phyloP scores from a whole-genome alignment of 53 echinoderm and acorn worm species.

The Astropecten irregularis region DNA sequence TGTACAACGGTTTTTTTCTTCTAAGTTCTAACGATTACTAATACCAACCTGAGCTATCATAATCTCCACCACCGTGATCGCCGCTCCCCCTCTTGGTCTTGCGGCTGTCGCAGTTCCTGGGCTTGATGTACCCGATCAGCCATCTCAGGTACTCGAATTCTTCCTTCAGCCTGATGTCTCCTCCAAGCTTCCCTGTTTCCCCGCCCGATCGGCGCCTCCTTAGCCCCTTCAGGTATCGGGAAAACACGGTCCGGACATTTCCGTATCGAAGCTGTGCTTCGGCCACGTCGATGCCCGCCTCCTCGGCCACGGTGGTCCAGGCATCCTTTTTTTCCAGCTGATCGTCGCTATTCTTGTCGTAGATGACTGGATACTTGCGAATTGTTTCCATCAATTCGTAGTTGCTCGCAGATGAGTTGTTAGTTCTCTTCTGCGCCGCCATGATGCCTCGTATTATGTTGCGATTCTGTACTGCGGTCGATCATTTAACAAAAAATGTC shows the following conservation, averaged over 20 bases:
- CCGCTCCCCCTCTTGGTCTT: too few species aligned
- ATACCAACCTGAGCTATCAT: too few species aligned
- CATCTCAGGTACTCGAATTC: conserved; percentile 36
- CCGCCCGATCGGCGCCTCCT: background rate
- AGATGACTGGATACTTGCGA: conserved; percentile 6
- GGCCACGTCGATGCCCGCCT: background rate
- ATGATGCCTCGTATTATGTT: background rate
- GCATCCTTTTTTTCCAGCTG: background rate
- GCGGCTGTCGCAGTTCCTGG: background rate
- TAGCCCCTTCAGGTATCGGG: conserved; percentile 28
- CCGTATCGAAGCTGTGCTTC: conserved; percentile 15
- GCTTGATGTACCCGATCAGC: conserved; percentile 20
- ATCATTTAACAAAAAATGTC: too few species aligned
- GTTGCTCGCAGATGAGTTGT: conserved; percentile 12
- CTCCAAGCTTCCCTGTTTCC: background rate
- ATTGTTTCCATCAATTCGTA: conserved; percentile 28
- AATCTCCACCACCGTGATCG: too few species aligned
- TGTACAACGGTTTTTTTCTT: too few species aligned
- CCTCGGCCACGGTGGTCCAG: conserved; percentile 20
- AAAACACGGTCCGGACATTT: conserved; percentile 35
- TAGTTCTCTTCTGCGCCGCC: background rate
- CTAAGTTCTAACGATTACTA: too few species aligned
- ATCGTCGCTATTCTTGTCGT: conserved; percentile 13
- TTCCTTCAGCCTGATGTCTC: background rate
- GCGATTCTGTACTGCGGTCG: background rate